A percentile compares a stretch with the other conserved stretches of the same genome.
These are phyloP conservation scores for Budorcas taxicolor DNA, from an alignment of 2,113 vertebrate species.

Conservation along the genomic window DNA sequence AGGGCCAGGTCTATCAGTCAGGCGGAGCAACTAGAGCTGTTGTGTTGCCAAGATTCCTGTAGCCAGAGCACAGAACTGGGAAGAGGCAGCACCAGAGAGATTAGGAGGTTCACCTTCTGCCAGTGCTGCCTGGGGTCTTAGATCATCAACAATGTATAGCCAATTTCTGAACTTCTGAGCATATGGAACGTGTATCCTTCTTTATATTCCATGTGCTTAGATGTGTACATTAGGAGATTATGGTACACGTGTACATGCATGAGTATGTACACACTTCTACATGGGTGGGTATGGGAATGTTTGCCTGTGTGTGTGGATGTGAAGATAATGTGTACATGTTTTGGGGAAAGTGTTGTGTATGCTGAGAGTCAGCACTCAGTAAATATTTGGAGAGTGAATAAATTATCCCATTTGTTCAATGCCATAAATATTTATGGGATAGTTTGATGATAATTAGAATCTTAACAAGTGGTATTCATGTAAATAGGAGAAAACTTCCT, in stretches of 20 bases:
- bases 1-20: background rate
- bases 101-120: background rate
- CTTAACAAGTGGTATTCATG: background rate
- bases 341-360: background rate
- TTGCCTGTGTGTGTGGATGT: background rate
- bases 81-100: background rate
- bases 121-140: background rate
- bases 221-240: background rate
- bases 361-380: background rate
- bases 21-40: background rate
- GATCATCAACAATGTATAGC: background rate
- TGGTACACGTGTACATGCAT: rapidly evolving
- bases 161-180: background rate
- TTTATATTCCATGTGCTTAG: background rate
- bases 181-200: background rate
- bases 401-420: conserved; percentile 22
- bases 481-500: background rate
- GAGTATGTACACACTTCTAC: background rate
- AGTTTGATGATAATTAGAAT: conserved; percentile 2
- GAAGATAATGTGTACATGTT: background rate
- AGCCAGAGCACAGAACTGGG: background rate
- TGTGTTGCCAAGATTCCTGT: background rate
- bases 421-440: conserved; percentile 10
- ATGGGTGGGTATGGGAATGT: background rate
- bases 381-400: background rate